phyloP scores from a whole-genome alignment of 2,888 invertebrate species.

The Hirtodrosophila trivittata region DNA sequence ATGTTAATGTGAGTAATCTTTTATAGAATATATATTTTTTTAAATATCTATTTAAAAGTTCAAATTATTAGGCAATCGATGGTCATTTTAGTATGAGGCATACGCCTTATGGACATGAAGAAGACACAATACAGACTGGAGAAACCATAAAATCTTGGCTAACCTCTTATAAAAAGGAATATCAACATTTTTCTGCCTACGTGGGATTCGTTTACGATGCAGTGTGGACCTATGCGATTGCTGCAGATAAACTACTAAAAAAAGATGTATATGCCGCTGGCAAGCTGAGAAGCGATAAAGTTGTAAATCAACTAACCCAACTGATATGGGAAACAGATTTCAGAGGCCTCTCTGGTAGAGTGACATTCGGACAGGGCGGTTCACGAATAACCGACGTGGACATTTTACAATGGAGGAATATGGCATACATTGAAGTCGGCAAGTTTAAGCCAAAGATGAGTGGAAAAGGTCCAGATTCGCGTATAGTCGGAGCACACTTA shows the following conservation, averaged over 20 bases:
- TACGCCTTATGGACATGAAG: slow-evolving; percentile 86
- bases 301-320: slow-evolving; percentile 85
- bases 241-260: slow-evolving; percentile 87
- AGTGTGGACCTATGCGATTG: slow-evolving; percentile 91
- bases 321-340: slow-evolving; percentile 88
- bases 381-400: slow-evolving; percentile 87
- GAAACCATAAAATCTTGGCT: slow-evolving; percentile 87
- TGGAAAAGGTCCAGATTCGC: slow-evolving; percentile 46
- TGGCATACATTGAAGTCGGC: slow-evolving; percentile 85
- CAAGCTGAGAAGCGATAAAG: slow-evolving; percentile 59
- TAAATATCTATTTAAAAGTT: no score
- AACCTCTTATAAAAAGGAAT: slow-evolving; percentile 13
- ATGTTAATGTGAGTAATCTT: slow-evolving; percentile 84
- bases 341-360: slow-evolving; percentile 89
- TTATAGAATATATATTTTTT: not conserved
- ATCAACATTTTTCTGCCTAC: slow-evolving; percentile 85
- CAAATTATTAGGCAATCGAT: slow-evolving; percentile 87
- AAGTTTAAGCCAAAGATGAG: slow-evolving; percentile 86
- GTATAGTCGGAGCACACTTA: slow-evolving; percentile 27
- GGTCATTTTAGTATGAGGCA: slow-evolving; percentile 90
- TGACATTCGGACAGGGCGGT: slow-evolving; percentile 88
- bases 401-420: slow-evolving; percentile 86
- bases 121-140: slow-evolving; percentile 86
- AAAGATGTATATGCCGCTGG: slow-evolving; percentile 81
- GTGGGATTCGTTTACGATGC: slow-evolving; percentile 92